phyloP scores from a whole-genome alignment of 2,888 invertebrate species.

The Elgonia sp. region DNA sequence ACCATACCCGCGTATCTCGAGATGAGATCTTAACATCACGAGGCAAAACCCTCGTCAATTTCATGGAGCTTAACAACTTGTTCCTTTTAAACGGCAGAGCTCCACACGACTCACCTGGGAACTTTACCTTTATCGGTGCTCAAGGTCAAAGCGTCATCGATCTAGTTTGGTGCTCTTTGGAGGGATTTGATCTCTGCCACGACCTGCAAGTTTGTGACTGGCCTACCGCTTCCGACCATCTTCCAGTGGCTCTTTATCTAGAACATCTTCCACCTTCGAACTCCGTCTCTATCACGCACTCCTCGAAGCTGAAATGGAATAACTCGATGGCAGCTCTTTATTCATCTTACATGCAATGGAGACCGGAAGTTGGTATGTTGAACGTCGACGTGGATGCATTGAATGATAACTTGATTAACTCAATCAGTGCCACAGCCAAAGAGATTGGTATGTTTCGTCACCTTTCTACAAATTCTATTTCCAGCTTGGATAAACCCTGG shows the following conservation, averaged over 20 bases:
- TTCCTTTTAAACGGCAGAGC: neutral
- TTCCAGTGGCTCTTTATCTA: neutral
- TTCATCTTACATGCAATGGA: neutral
- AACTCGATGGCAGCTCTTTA: neutral
- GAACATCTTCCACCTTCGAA: neutral
- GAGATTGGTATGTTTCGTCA: neutral
- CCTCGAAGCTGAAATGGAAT: neutral
- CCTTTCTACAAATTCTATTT: neutral
- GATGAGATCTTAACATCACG: no score
- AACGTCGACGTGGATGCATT: neutral
- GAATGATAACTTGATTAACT: neutral
- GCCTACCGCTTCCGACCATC: neutral
- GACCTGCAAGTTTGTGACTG: neutral
- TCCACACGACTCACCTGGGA: neutral
- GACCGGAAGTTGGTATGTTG: no score
- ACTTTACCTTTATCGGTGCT: neutral
- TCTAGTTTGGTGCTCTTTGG: neutral
- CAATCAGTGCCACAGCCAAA: no score
- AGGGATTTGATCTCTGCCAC: neutral
- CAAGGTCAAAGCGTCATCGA: neutral
- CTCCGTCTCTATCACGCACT: neutral
- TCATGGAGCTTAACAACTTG: neutral
- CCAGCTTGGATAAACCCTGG: neutral
- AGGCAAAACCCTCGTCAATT: neutral
- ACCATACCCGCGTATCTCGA: no score